A percentile compares a stretch with the other conserved stretches of the same genome.
phyloP scores from a whole-genome alignment of 2,888 invertebrate genomes.

The Sarcophaga carnaria region DNA sequence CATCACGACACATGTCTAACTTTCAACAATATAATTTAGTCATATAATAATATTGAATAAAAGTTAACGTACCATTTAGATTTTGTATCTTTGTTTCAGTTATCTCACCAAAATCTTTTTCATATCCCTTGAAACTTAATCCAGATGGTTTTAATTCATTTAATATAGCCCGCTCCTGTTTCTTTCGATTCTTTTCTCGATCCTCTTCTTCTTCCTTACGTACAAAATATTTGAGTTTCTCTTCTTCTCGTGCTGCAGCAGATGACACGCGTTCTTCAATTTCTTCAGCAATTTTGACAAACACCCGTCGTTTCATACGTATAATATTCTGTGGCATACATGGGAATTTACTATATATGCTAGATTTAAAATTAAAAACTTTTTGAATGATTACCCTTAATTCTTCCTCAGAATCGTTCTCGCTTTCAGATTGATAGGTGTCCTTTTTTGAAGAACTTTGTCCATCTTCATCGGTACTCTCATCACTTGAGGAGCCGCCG shows the following conservation, averaged over 20 bases:
- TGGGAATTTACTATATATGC: neutral
- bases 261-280: constrained; percentile 87
- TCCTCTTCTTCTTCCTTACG: constrained; percentile 56
- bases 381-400: constrained; percentile 84
- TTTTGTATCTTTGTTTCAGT: constrained; percentile 78
- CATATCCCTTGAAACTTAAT: constrained; percentile 72
- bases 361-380: neutral
- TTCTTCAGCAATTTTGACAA: constrained; percentile 89
- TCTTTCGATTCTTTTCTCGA: constrained; percentile 57
- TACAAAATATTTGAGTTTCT: constrained; percentile 73
- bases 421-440: constrained; percentile 70
- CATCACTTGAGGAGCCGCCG: constrained; percentile 85
- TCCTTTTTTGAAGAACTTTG: constrained; percentile 60
- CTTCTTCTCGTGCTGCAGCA: constrained; percentile 84
- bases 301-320: constrained; percentile 86
- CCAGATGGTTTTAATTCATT: constrained; percentile 45
- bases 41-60: constrained; percentile 44
- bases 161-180: constrained; percentile 50
- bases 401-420: constrained; percentile 87
- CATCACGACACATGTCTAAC: neutral
- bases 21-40: constrained; percentile 21
- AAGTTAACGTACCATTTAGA: constrained; percentile 79
- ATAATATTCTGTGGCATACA: constrained; percentile 83
- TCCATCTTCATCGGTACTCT: constrained; percentile 83
- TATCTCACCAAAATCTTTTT: constrained; percentile 78